phyloP scores from a whole-genome alignment of 2,113 vertebrate genomes.

The Sclerurus mexicanus region DNA sequence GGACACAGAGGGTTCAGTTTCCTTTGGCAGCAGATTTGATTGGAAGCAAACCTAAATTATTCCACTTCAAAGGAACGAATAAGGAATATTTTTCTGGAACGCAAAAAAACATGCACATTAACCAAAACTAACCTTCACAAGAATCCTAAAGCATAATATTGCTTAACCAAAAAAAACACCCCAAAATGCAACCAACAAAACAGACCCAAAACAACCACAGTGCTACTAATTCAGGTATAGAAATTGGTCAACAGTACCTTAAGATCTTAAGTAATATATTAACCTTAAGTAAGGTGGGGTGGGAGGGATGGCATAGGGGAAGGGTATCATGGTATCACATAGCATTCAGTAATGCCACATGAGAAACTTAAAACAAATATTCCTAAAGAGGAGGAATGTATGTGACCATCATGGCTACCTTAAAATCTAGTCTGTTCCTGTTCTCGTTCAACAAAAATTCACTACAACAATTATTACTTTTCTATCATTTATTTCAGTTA shows the following conservation, averaged over 20 bases:
- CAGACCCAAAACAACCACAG: neutral
- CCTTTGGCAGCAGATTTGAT: neutral
- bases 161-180: neutral
- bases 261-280: neutral
- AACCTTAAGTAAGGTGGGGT: neutral
- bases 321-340: neutral
- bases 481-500: neutral
- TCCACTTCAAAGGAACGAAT: neutral
- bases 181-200: neutral
- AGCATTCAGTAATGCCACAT: neutral
- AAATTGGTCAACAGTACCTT: neutral
- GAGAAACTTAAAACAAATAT: neutral
- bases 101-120: neutral
- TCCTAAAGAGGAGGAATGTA: neutral
- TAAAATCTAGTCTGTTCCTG: neutral
- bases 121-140: neutral
- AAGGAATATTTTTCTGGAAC: neutral
- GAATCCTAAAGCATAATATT: neutral
- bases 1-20: neutral
- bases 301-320: neutral
- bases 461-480: neutral
- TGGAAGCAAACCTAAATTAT: slow-evolving; percentile 8
- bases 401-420: neutral
- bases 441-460: neutral
- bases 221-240: neutral